These are phyloP conservation scores for Regulus satrapa DNA, from an alignment of 2,113 vertebrate species.

Conservation along the genomic window DNA sequence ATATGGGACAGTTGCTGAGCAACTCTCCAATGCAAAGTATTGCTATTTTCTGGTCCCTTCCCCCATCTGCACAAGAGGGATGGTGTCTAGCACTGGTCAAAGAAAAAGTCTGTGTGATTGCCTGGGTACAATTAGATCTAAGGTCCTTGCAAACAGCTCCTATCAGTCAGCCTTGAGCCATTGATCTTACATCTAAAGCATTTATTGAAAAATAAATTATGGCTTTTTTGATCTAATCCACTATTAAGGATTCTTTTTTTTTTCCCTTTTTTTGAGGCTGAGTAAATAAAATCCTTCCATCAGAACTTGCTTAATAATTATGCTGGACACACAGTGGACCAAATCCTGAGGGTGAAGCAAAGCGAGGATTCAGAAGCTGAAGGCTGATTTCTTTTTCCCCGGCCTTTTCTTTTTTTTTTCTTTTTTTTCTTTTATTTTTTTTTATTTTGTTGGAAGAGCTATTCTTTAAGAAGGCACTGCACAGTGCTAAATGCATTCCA, in stretches of 20 bases:
- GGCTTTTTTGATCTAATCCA: conserved; percentile 24
- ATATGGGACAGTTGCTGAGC: conserved; percentile 24
- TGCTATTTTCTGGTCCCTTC: not conserved
- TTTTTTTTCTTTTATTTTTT: not conserved
- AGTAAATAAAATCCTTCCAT: conserved; percentile 20
- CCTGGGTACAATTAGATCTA: not conserved
- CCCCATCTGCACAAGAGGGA: not conserved
- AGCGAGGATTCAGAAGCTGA: not conserved
- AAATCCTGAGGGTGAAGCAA: not conserved
- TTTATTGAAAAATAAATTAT: conserved; percentile 29
- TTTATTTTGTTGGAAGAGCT: not conserved
- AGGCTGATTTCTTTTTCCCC: not conserved
- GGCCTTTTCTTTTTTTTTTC: not conserved
- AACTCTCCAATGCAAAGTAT: not conserved
- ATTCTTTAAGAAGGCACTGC: not conserved
- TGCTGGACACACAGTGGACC: not conserved
- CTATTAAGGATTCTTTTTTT: conserved; percentile 7
- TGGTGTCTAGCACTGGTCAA: not conserved
- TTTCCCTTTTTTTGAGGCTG: not conserved
- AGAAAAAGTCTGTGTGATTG: conserved; percentile 6
- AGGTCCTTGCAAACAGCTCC: conserved; percentile 25
- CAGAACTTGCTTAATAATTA: conserved; percentile 38
- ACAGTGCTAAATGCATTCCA: not conserved
- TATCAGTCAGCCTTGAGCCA: not conserved
- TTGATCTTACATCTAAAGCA: conserved; percentile 60